Base-by-base conservation (phyloP, 2,888 invertebrate genomes). In the Patella depressa region DNA sequence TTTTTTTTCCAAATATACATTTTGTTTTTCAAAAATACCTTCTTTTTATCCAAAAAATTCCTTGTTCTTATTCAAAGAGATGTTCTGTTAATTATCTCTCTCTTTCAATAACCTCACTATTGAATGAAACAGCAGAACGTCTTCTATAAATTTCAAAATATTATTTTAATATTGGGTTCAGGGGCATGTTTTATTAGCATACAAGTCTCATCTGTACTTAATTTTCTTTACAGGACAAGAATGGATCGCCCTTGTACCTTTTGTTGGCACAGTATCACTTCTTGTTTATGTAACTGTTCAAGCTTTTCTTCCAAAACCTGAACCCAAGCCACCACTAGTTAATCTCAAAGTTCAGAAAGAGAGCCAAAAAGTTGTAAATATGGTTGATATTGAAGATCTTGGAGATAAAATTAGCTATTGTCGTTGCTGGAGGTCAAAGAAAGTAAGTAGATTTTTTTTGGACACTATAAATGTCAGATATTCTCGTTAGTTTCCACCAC, bases 371-470 rank as follows among this genome's bases (percentile, higher is more conserved):
- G 97, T 98, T 1, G 98, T 97, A 2, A 96, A 98, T 90, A 94
- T 95, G 82, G 93, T 97, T 85, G 98, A 98, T 90, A 95, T 98
- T 86, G 98, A 98, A 92, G 98, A 98, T 89, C 95, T 98, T 75
- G 95, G 95, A 2, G 96, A 97, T 74, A 97, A 98, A 91, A 96
- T 95, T 76, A 95, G 95, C 0, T 96, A 97, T 86, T 99, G 99
- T 89, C 95, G 99, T 80, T 99, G 99, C 92, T 99, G 99, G 99
- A 95, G 94, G 89, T 96, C 96, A 87, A 95, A 96, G 93, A 98
- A 97, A 93, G 98, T 98, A 82, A 77, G 73, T 76, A 45, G 45
- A 45, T 45, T 45, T 1, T 45, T 9, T 45, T 12, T 29, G 71
- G 45, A 45, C 45, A 45, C 45, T 9, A 45, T 45, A 12, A 65